phyloP scores from a whole-genome alignment of 2,113 vertebrate genomes.

The Sterna hirundo region DNA sequence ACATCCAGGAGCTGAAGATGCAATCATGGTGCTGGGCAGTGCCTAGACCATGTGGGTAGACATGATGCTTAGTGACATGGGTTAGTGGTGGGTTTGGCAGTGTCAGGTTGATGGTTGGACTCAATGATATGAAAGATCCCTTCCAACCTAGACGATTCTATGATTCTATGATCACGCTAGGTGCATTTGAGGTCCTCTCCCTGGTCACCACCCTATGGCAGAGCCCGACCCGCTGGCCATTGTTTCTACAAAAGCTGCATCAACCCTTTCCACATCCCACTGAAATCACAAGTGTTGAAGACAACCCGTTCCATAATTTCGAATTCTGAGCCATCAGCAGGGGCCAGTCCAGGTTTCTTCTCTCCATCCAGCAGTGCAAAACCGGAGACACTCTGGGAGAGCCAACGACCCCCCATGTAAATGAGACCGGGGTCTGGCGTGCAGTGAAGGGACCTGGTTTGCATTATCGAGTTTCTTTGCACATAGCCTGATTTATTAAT shows the following conservation, averaged over 20 bases:
- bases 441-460: neutral
- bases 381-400: neutral
- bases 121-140: neutral
- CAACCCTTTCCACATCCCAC: neutral
- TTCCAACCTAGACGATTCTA: neutral
- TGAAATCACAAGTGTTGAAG: neutral
- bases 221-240: neutral
- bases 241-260: neutral
- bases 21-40: too few relatives aligned
- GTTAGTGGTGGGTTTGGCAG: neutral
- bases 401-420: neutral
- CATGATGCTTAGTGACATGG: neutral
- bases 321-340: neutral
- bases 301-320: neutral
- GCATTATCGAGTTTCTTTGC: neutral
- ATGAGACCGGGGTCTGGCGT: neutral
- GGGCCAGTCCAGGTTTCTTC: neutral
- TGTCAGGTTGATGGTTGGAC: neutral
- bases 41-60: neutral
- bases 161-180: neutral
- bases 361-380: neutral
- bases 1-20: neutral
- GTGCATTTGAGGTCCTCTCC: neutral
- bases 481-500: constrained; percentile 7
- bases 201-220: neutral